These are phyloP conservation scores for Cheilosia variabilis DNA, from an alignment of 2,888 invertebrate species.

Conservation along the genomic window DNA sequence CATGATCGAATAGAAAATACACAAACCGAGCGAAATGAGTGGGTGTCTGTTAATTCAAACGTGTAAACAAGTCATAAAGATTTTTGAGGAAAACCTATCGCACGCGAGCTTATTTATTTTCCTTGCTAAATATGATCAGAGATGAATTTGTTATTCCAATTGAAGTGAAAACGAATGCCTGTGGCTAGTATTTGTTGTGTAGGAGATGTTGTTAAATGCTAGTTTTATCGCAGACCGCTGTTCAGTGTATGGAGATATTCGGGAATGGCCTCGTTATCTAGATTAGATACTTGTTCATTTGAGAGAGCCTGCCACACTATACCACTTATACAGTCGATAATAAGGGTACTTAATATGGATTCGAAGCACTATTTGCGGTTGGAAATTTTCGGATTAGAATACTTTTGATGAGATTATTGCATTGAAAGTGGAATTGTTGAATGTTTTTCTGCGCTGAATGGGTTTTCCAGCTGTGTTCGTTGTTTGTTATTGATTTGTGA, in stretches of 20 bases:
- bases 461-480: background rate
- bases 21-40: constrained; percentile 17
- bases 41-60: background rate
- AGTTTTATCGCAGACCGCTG: constrained; percentile 22
- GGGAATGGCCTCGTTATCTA: constrained; percentile 46
- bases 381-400: background rate
- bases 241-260: constrained; percentile 19
- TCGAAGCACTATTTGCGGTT: background rate
- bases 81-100: constrained; percentile 9
- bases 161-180: constrained; percentile 35
- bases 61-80: constrained; percentile 49
- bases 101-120: background rate
- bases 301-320: background rate
- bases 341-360: constrained; percentile 17
- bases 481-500: background rate
- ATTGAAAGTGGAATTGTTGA: constrained; percentile 12
- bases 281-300: constrained; percentile 8
- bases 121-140: constrained; percentile 13
- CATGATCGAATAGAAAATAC: constrained; percentile 50
- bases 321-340: constrained; percentile 34
- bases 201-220: constrained; percentile 18
- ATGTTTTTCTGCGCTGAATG: constrained; percentile 15
- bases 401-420: constrained; percentile 32
- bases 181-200: constrained; percentile 8
- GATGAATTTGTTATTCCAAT: constrained; percentile 50